Conservation (phyloP, 2,113 vertebrate genomes). For the Tauraco erythrolophus region DNA sequence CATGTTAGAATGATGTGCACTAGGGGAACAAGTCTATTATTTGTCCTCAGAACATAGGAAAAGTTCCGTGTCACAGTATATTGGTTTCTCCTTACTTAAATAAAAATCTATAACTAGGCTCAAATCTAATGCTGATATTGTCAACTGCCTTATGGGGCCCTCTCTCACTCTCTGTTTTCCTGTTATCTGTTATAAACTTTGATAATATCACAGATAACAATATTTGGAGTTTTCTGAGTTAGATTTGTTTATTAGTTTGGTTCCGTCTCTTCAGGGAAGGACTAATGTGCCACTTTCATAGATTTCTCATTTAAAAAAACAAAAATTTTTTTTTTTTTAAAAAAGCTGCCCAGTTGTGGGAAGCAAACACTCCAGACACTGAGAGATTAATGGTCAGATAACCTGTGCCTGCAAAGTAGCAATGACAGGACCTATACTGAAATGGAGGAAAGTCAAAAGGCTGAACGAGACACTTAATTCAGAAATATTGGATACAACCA, state of each 20-base stretch:
- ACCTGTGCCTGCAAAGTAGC: background rate
- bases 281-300: background rate
- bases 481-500: background rate
- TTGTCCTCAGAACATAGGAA: background rate
- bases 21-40: background rate
- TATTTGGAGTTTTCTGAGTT: background rate
- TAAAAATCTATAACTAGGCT: background rate
- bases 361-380: background rate
- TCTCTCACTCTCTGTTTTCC: background rate
- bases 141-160: background rate
- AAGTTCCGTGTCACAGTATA: background rate
- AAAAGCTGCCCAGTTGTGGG: fast-evolving
- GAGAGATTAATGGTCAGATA: background rate
- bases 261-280: background rate
- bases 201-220: background rate
- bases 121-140: background rate
- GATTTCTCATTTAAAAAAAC: background rate
- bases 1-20: background rate
- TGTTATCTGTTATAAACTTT: background rate
- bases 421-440: background rate
- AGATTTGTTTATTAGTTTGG: background rate
- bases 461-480: background rate
- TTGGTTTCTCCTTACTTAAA: background rate
- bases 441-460: background rate
- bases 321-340: no score